These are phyloP conservation scores for Caenorhabditis wallacei DNA, from an alignment of 2,888 invertebrate genomes.

Conservation along the genomic window DNA sequence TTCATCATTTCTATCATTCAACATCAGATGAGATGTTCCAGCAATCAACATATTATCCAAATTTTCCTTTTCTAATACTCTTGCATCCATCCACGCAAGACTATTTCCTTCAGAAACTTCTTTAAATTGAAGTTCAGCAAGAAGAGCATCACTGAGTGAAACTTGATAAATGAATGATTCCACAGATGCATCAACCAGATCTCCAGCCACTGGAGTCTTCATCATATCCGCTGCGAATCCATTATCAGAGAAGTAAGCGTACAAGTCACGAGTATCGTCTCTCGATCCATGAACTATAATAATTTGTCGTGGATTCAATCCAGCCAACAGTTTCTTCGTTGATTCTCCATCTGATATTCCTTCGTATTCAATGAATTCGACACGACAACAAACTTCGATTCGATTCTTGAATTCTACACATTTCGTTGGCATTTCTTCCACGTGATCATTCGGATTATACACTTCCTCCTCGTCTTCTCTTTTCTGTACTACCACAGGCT, in stretches of 20 bases:
- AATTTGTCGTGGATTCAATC: constrained; percentile 83
- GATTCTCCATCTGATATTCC: constrained; percentile 88
- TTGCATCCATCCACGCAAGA: constrained; percentile 91
- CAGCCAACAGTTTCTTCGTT: constrained; percentile 88
- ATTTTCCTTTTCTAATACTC: constrained; percentile 71
- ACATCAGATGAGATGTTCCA: constrained; percentile 30
- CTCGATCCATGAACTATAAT: constrained; percentile 89
- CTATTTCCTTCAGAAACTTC: constrained; percentile 89
- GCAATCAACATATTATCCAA: constrained; percentile 54
- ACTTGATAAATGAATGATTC: constrained; percentile 99
- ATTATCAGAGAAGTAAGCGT: constrained; percentile 84
- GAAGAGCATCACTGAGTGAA: constrained; percentile 75
- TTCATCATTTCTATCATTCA: constrained; percentile 38
- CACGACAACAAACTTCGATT: constrained; percentile 80
- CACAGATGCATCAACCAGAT: constrained; percentile 95
- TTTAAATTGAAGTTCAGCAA: constrained; percentile 62
- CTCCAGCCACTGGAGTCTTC: constrained; percentile 89
- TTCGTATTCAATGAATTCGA: constrained; percentile 95
- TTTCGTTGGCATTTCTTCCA: constrained; percentile 82
- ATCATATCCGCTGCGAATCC: constrained; percentile 85
- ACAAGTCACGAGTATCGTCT: constrained; percentile 88
- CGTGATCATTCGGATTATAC: constrained; percentile 53
- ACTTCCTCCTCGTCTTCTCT: constrained; percentile 63
- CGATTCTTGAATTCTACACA: constrained; percentile 78
- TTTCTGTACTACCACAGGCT: constrained; percentile 50